Evolutionary conservation across 2,113 vertebrate genomes (phyloP).

Genomic region (Engystomops pustulosus): DNA sequence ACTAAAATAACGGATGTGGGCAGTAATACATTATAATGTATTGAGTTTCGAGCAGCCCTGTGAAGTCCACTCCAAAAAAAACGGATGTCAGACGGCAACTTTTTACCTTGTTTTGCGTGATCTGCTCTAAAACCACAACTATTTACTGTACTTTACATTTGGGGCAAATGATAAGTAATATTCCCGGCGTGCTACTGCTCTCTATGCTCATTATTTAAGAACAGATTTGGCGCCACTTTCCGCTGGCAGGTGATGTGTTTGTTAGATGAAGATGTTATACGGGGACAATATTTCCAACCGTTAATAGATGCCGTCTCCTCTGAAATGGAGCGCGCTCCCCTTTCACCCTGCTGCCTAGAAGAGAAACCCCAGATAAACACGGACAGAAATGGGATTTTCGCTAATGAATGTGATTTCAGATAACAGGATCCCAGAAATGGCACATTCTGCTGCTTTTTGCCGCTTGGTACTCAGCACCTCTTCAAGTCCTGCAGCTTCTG

Average conservation of each 20-base stretch:
- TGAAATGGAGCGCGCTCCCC: background rate
- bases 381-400: constrained; percentile 32
- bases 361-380: background rate
- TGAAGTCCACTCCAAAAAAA: too few species aligned
- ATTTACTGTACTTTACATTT: too few species aligned
- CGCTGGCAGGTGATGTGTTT: background rate
- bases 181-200: too few species aligned
- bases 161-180: too few species aligned
- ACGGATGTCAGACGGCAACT: too few species aligned
- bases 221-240: background rate
- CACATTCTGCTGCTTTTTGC: constrained; percentile 45
- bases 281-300: background rate
- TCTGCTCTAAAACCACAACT: too few species aligned
- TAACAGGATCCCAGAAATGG: constrained; percentile 17
- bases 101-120: too few species aligned
- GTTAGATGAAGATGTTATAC: background rate
- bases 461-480: constrained; percentile 26
- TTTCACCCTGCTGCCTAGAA: background rate
- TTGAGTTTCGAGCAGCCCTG: too few species aligned
- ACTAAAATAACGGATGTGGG: too few species aligned
- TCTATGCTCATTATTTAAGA: background rate
- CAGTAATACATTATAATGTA: too few species aligned
- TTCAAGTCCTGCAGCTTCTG: constrained; percentile 46
- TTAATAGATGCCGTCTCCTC: background rate
- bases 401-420: constrained; percentile 55